Percentiles rank a stretch among this genome's conserved stretches.
These are phyloP conservation scores for Nibea albiflora DNA, from an alignment of 2,113 vertebrate genomes.

Conservation along the genomic window DNA sequence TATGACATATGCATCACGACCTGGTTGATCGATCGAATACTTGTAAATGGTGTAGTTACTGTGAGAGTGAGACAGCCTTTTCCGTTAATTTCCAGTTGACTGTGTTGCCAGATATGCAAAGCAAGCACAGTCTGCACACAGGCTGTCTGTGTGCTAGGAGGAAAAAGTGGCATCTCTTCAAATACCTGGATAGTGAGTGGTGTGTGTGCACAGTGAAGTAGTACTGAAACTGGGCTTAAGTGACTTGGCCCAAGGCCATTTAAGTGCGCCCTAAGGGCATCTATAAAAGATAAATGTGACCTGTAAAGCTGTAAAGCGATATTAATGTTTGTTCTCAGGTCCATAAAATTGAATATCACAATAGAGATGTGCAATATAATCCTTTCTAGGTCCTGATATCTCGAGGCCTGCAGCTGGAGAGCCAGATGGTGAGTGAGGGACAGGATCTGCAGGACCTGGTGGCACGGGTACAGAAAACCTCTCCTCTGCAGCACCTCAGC, in stretches of 20 bases:
- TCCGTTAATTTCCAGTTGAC: neutral
- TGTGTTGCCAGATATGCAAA: neutral
- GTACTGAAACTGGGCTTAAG: too few species aligned
- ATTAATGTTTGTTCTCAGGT: neutral
- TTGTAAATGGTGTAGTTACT: neutral
- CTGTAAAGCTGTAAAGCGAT: neutral
- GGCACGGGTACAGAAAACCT: constrained; percentile 19
- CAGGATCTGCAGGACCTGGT: constrained; percentile 39
- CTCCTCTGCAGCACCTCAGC: constrained; percentile 48
- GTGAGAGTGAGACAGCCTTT: neutral
- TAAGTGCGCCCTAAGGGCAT: too few species aligned
- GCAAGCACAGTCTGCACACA: too few species aligned
- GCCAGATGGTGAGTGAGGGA: constrained; percentile 25
- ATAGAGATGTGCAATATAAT: neutral
- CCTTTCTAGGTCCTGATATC: constrained; percentile 40
- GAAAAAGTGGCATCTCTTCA: neutral
- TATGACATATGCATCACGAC: neutral
- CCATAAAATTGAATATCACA: neutral
- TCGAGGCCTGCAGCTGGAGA: constrained; percentile 51
- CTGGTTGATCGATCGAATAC: neutral
- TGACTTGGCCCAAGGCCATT: neutral
- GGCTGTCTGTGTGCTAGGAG: neutral
- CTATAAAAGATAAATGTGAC: neutral
- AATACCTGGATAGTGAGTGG: too few species aligned
- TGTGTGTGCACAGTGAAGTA: too few species aligned